A percentile compares a stretch with the other conserved stretches of the same genome.
Conservation (phyloP, 2,888 invertebrate species). For the Bimastos eiseni region DNA sequence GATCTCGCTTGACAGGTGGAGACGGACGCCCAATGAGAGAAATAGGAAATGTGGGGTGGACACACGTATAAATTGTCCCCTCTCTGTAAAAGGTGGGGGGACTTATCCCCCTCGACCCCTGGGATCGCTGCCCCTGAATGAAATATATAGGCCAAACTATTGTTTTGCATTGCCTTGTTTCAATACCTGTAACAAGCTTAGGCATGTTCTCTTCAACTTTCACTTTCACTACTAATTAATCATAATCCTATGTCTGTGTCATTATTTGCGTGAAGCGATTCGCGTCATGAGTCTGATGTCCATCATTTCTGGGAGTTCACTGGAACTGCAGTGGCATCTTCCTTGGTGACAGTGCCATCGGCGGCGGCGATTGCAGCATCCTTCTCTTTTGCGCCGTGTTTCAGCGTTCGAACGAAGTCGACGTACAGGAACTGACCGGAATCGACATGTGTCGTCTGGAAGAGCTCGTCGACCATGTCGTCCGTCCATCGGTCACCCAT, state of each 20-base stretch:
- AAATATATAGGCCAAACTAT: too few relatives aligned
- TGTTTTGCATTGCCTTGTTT: background rate
- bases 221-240: background rate
- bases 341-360: background rate
- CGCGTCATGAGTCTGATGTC: background rate
- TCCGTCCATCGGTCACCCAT: conserved; percentile 62
- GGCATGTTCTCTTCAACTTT: background rate
- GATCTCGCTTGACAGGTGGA: too few relatives aligned
- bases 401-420: conserved; percentile 58
- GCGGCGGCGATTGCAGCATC: conserved; percentile 47
- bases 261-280: background rate
- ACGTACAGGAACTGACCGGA: conserved; percentile 56
- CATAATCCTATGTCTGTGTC: background rate
- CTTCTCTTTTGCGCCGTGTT: conserved; percentile 57
- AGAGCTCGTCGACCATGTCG: conserved; percentile 60
- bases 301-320: background rate
- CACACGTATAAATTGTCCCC: too few relatives aligned
- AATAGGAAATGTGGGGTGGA: too few relatives aligned
- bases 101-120: too few relatives aligned
- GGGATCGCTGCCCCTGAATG: too few relatives aligned
- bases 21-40: too few relatives aligned
- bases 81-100: too few relatives aligned
- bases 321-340: background rate
- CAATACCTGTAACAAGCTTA: background rate
- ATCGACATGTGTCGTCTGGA: conserved; percentile 58